phyloP scores from a whole-genome alignment of 1,140 invertebrate species.

The Cheumatopsyche charites region DNA sequence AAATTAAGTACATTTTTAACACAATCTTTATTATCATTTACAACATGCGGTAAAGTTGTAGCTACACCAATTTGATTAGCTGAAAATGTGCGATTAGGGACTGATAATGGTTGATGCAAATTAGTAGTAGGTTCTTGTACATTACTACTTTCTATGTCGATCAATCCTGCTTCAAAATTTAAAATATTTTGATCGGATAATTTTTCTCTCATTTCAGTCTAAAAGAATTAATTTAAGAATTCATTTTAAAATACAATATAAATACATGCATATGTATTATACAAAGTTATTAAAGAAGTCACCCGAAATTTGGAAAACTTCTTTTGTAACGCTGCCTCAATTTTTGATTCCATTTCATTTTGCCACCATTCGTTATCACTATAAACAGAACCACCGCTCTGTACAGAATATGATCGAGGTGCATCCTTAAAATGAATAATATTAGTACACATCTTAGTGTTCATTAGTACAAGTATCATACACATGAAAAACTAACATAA shows the following conservation, averaged over 20 bases:
- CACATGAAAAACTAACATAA: background rate
- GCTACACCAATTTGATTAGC: conserved; percentile 60
- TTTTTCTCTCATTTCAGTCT: conserved; percentile 57
- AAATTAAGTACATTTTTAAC: conserved; percentile 36
- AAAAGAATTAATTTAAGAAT: conserved; percentile 25
- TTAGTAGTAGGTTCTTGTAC: background rate
- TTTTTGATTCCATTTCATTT: conserved; percentile 61
- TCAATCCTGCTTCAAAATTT: background rate
- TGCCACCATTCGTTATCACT: conserved; percentile 62
- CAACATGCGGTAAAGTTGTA: conserved; percentile 56
- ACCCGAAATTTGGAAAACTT: conserved; percentile 59
- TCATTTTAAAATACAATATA: too few relatives aligned
- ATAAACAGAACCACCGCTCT: conserved; percentile 59
- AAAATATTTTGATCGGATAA: conserved; percentile 51
- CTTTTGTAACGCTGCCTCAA: conserved; percentile 60
- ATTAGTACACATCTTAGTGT: too few relatives aligned
- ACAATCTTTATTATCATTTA: conserved; percentile 50
- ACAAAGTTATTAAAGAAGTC: too few relatives aligned
- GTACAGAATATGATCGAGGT: conserved; percentile 56
- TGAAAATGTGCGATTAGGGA: conserved; percentile 52
- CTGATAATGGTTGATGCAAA: background rate
- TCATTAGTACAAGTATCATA: background rate
- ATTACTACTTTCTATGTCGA: background rate
- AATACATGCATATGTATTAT: too few relatives aligned
- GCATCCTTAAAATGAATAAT: conserved; percentile 38